Evolutionary conservation across 2,113 vertebrate genomes (phyloP).

Genomic region (Falco punctatus): DNA sequence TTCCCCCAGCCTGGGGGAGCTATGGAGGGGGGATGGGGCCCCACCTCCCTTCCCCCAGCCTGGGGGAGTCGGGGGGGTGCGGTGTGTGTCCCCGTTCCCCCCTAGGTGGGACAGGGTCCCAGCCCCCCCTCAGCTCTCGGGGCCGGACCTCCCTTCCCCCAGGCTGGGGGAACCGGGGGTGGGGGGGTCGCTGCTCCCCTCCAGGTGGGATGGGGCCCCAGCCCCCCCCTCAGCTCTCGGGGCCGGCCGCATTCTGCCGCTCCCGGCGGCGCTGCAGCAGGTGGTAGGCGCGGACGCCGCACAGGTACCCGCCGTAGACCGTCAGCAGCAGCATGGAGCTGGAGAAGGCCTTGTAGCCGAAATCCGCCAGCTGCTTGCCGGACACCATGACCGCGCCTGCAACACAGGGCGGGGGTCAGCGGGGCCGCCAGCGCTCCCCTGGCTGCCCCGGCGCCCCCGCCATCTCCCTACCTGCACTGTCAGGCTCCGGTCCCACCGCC

Average conservation of each 20-base stretch:
- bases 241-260: conserved; percentile 67
- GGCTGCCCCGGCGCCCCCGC: accelerated
- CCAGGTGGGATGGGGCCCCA: accelerated
- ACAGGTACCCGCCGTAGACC: conserved; percentile 87
- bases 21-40: too few species aligned
- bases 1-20: too few species aligned
- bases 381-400: conserved; percentile 78
- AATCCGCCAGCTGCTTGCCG: conserved; percentile 87
- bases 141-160: too few species aligned
- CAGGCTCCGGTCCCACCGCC: accelerated
- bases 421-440: not conserved
- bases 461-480: not conserved
- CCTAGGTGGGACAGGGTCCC: too few species aligned
- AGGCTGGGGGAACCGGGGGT: too few species aligned
- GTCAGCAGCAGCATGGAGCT: conserved; percentile 92
- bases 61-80: too few species aligned
- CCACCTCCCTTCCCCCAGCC: too few species aligned
- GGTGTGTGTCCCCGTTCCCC: too few species aligned
- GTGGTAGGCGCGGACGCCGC: conserved; percentile 76
- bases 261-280: conserved; percentile 70
- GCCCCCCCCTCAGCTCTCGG: conserved; percentile 62
- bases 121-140: too few species aligned
- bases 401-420: not conserved
- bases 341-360: conserved; percentile 88
- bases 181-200: too few species aligned